Percentiles rank a stretch among this genome's conserved stretches.
phyloP scores from a whole-genome alignment of 2,113 vertebrate genomes.

The Tachycineta bicolor region DNA sequence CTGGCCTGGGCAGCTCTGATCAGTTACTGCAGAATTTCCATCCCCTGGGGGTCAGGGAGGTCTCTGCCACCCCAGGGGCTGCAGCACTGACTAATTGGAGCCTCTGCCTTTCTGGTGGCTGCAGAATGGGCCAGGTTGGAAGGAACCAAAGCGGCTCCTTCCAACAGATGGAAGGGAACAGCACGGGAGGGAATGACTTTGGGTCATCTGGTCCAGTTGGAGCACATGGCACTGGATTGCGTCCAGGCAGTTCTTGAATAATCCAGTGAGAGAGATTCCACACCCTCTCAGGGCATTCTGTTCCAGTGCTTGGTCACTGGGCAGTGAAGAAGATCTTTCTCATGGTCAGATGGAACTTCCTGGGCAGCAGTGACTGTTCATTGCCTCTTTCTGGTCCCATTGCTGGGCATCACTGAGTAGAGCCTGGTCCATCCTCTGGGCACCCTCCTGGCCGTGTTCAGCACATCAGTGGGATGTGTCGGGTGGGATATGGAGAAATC shows the following conservation, averaged over 20 bases:
- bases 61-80: background rate
- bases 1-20: background rate
- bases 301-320: background rate
- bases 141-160: background rate
- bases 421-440: background rate
- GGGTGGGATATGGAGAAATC: background rate
- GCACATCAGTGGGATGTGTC: background rate
- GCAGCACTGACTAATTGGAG: no score
- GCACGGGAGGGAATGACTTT: no score
- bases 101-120: background rate
- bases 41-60: background rate
- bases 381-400: background rate
- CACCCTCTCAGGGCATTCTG: background rate
- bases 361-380: background rate
- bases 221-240: background rate
- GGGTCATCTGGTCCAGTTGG: background rate
- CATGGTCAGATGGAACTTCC: background rate
- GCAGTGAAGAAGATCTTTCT: background rate
- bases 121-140: background rate
- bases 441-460: rapidly evolving
- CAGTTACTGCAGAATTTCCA: background rate
- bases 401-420: background rate
- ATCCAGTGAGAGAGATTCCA: background rate
- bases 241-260: background rate
- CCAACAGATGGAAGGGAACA: no score